Conservation (phyloP, 2,888 invertebrate species). For the Phania funesta region DNA sequence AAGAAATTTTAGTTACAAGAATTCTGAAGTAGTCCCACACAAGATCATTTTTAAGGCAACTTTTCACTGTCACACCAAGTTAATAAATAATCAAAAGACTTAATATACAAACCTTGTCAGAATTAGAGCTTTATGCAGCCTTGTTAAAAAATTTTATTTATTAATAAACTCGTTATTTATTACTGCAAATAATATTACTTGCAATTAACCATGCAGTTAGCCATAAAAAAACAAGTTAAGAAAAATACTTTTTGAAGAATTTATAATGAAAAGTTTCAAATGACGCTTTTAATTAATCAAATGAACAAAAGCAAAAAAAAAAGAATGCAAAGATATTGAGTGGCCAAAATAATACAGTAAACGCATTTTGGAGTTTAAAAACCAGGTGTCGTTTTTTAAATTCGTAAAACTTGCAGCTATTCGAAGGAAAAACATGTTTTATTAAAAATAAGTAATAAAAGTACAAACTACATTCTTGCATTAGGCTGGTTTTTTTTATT, state of each 20-base stretch:
- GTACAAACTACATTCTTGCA: slow-evolving; percentile 49
- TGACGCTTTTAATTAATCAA: slow-evolving; percentile 48
- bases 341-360: slow-evolving; percentile 20
- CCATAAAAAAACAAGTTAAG: slow-evolving; percentile 29
- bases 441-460: not conserved
- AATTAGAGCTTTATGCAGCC: not conserved
- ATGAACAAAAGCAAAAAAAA: not conserved
- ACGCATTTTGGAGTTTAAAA: slow-evolving; percentile 31
- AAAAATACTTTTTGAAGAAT: not conserved
- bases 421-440: slow-evolving; percentile 30
- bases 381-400: slow-evolving; percentile 7
- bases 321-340: not conserved
- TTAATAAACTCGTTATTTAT: slow-evolving; percentile 8
- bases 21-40: no score
- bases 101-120: slow-evolving; percentile 25
- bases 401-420: slow-evolving; percentile 21
- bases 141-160: slow-evolving; percentile 29
- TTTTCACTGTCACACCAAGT: not conserved
- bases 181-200: slow-evolving; percentile 19
- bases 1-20: no score
- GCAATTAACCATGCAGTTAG: slow-evolving; percentile 44
- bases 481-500: slow-evolving; percentile 24
- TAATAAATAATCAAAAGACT: slow-evolving; percentile 24
- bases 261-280: slow-evolving; percentile 11
- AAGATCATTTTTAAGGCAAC: no score